Base-by-base conservation (phyloP, 2,888 invertebrate species). In the Panzeria rudis region DNA sequence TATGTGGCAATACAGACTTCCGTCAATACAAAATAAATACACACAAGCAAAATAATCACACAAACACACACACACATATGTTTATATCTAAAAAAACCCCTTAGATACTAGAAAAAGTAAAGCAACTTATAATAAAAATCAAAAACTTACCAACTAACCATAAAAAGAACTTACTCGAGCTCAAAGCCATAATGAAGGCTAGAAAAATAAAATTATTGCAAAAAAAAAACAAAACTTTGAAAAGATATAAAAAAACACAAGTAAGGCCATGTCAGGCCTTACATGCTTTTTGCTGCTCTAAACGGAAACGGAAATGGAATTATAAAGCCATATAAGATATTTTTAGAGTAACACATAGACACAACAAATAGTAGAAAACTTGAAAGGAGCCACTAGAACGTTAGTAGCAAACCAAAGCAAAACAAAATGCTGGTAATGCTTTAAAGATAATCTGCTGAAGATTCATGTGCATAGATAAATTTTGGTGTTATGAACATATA, bases 301-400 rank as follows among this genome's bases (percentile, higher is more conserved):
- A 87, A 81, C 89, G 90, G 90, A 90, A 90, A 90, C 90, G 90
- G 90, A 90, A 90, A 90, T 90, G 88, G 89, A 89, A 90, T 90
- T 90, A 90, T 90, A 90, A 90, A 90, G 88, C 88, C 88, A 90
- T 88, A 89, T 88, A 52, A 38, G 52, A 71, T 29, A 44, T 23
- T 25, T 20, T 50, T 54, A 17, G 3, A 87, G 89, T 85, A 20
- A 75, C 6, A 83, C 35, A 35, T 35, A 62, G 15, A n/a, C 32
- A 75, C 13, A 50, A 0, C 20, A 17, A 77, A 44, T 32, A 17
- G 0, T 13, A 15, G 17, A 32, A 44, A 59, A 71, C n/a, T 29
- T 50, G 15, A 29, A 44, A 75, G 15, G 9, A 25, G 15, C 13
- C 38, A 29, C 9, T n/a, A 61, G 54, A 23, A 64, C 32, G 59